Evolutionary conservation across 1,140 invertebrate species (phyloP), one percentile per base, ranked within the genome.

Genomic region (Belonocnema kinseyi): DNA sequence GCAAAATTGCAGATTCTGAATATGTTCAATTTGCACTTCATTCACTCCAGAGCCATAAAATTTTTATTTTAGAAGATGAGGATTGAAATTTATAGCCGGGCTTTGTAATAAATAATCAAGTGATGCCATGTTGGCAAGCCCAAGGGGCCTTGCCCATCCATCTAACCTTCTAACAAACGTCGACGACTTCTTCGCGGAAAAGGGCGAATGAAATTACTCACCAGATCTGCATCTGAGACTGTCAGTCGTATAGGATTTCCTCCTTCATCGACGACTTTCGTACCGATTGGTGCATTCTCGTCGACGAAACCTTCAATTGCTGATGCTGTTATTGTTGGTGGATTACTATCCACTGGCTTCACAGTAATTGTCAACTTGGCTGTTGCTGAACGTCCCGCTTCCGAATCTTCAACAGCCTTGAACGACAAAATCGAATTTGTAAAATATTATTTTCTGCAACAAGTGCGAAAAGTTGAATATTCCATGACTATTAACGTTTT

Each of bases 211-310:
- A 21, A 54, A 70, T 46, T 11, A 92, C 92, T 93, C 84, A 97
- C 96, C 92, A 97, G 92, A 92, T 97, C 97, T 14, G 95, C 94
- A 89, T 97, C 97, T 11, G 94, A 94, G 14, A 97, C 96, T 8
- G 92, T 93, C 50, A 97, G 92, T 12, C 92, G 90, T 56, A 98
- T 94, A 0, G 96, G 95, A 21, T 93, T 91, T 33, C 93, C 94
- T 51, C 93, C 91, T 2, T 87, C 87, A 81, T 96, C 95, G 52
- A 96, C 86, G 10, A 98, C 95, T 86, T 94, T 94, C 3, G 96
- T 97, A 17, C 96, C 96, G 58, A 96, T 93, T 0, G 96, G 94
- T 0, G 96, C 95, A 85, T 97, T 97, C 89, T 98, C 97, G 83
- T 96, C 94, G 0, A 97, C 96, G 83, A 93, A 95, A 1, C 97